Percentiles rank a stretch among this genome's conserved stretches.
These are phyloP conservation scores for Aphaenogaster ashmeadi DNA, from an alignment of 1,140 invertebrate species.

Conservation along the genomic window DNA sequence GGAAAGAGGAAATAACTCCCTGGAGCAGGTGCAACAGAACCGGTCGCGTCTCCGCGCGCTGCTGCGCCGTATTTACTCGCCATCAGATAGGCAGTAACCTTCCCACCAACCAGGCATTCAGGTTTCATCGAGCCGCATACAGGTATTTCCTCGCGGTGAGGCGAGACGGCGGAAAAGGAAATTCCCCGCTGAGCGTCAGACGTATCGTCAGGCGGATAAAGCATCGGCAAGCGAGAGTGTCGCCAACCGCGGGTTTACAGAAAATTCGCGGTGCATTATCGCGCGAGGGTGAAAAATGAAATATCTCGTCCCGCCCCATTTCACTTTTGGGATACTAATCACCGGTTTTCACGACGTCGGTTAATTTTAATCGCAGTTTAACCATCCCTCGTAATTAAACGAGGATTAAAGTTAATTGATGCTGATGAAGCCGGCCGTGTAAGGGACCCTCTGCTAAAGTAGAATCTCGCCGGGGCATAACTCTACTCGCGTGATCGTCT, in stretches of 20 bases:
- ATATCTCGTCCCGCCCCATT: slow-evolving; percentile 1
- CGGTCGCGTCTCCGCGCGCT: slow-evolving; percentile 58
- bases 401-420: slow-evolving; percentile 54
- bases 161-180: slow-evolving; percentile 25
- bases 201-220: slow-evolving; percentile 38
- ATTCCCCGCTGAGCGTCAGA: neutral
- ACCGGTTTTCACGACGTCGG: neutral
- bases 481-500: neutral
- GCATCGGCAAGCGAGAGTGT: neutral
- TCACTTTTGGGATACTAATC: slow-evolving; percentile 10
- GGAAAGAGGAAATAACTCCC: slow-evolving; percentile 57
- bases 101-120: slow-evolving; percentile 39
- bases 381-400: slow-evolving; percentile 35
- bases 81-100: slow-evolving; percentile 50
- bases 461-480: neutral
- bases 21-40: slow-evolving; percentile 70
- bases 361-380: slow-evolving; percentile 56
- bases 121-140: slow-evolving; percentile 46
- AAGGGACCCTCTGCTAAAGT: neutral
- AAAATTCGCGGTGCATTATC: slow-evolving; percentile 3
- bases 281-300: neutral
- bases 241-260: neutral
- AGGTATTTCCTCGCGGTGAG: slow-evolving; percentile 17
- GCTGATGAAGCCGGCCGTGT: neutral
- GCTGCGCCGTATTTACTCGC: slow-evolving; percentile 58